A percentile compares a stretch with the other conserved stretches of the same genome.
These are phyloP conservation scores for Hydrocynus forskahlii DNA, from an alignment of 2,797 vertebrate species.

Conservation along the genomic window DNA sequence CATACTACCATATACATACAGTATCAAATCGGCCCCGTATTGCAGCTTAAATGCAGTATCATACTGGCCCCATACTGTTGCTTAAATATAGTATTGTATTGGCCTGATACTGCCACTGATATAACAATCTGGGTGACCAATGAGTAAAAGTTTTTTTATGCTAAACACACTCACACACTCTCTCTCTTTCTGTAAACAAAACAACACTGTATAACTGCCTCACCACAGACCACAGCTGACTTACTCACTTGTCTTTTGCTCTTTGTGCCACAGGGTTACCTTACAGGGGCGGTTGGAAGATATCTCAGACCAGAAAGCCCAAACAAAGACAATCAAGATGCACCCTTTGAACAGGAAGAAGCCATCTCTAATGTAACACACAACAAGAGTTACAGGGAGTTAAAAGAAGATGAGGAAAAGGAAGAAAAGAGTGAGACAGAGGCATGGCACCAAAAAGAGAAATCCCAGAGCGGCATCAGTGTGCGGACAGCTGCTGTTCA, in stretches of 20 bases:
- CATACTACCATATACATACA: too few relatives aligned
- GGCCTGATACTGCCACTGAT: too few relatives aligned
- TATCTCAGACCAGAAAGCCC: conserved; percentile 65
- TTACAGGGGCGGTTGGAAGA: conserved; percentile 72
- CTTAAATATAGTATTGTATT: too few relatives aligned
- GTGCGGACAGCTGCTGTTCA: conserved; percentile 17
- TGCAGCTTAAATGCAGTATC: too few relatives aligned
- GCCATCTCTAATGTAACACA: neutral
- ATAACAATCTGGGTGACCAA: too few relatives aligned
- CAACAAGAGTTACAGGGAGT: neutral
- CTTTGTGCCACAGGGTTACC: conserved; percentile 65
- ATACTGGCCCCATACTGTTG: too few relatives aligned
- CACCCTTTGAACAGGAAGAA: conserved; percentile 19
- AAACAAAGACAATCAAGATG: conserved; percentile 37
- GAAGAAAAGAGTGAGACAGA: conserved; percentile 10
- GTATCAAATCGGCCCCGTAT: too few relatives aligned
- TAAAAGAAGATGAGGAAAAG: conserved; percentile 20
- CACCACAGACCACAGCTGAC: neutral
- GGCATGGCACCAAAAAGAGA: neutral
- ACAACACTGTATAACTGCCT: neutral
- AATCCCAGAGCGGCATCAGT: neutral
- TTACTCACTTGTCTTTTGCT: conserved; percentile 24
- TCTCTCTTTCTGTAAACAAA: neutral
- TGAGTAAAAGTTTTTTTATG: too few relatives aligned
- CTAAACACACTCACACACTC: neutral